Evolutionary conservation across 2,888 invertebrate species (phyloP).

Genomic region (Drosophila niveifrons): DNA sequence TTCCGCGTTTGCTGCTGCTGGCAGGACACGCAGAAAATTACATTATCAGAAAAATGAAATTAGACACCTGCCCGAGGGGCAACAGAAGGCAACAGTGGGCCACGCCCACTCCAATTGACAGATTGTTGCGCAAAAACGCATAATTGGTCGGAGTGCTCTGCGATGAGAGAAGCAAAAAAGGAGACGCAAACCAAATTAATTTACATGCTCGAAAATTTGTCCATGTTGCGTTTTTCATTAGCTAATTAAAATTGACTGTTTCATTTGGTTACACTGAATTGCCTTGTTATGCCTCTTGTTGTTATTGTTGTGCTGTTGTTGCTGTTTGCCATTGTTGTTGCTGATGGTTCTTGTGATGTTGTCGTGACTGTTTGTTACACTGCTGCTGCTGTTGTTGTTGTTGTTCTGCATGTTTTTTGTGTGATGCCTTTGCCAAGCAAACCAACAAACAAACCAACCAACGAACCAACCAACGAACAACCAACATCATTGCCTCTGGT

Average conservation of each 20-base stretch:
- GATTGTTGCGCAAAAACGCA: conserved; percentile 35
- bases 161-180: not conserved
- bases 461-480: too few species aligned
- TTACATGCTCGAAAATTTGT: conserved; percentile 51
- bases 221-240: conserved; percentile 61
- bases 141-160: conserved; percentile 39
- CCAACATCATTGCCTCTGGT: conserved; percentile 24
- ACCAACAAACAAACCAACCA: too few species aligned
- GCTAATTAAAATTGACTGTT: conserved; percentile 73
- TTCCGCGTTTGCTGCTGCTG: conserved; percentile 10
- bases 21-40: conserved; percentile 54
- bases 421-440: conserved; percentile 3
- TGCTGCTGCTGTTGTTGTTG: conserved; percentile 5
- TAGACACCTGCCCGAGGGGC: conserved; percentile 53
- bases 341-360: conserved; percentile 26
- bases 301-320: conserved; percentile 16
- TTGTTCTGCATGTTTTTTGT: conserved; percentile 30
- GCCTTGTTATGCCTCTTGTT: conserved; percentile 51
- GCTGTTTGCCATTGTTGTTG: conserved; percentile 14
- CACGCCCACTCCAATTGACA: conserved; percentile 39
- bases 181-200: conserved; percentile 49
- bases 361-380: conserved; percentile 6
- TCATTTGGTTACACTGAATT: conserved; percentile 64
- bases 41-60: conserved; percentile 64
- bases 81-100: not conserved